These are phyloP conservation scores for Heteractis magnifica DNA, from an alignment of 92 coral and sea anemone species.

Conservation along the genomic window DNA sequence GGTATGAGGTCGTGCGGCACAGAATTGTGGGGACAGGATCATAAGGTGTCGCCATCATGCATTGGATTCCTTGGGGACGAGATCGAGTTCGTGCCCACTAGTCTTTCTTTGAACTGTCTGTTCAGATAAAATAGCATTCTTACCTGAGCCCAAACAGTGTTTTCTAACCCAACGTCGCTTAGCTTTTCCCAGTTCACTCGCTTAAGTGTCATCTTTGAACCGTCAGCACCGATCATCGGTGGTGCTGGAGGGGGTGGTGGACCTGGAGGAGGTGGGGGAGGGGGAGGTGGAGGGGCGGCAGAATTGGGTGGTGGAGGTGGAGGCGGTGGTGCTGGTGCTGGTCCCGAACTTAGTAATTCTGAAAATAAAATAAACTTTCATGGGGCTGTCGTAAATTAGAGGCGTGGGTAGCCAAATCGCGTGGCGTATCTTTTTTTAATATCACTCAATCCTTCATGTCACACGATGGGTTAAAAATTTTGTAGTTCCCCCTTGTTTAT, in stretches of 20 bases:
- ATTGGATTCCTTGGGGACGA: too few relatives aligned
- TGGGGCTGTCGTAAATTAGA: too few relatives aligned
- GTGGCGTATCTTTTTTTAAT: too few relatives aligned
- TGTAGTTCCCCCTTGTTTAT: too few relatives aligned
- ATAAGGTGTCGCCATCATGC: too few relatives aligned
- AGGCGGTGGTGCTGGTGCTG: slow-evolving; percentile 44
- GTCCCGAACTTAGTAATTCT: background rate
- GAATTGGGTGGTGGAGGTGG: slow-evolving; percentile 62
- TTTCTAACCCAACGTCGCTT: slow-evolving; percentile 90
- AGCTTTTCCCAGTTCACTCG: slow-evolving; percentile 99
- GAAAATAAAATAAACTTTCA: background rate
- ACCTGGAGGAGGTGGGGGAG: slow-evolving; percentile 52
- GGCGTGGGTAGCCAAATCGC: too few relatives aligned
- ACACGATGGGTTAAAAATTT: too few relatives aligned
- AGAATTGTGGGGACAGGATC: too few relatives aligned
- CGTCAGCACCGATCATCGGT: slow-evolving; percentile 50
- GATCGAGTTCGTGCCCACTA: too few relatives aligned
- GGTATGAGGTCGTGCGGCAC: too few relatives aligned
- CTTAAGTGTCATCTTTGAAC: slow-evolving; percentile 78
- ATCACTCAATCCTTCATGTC: too few relatives aligned
- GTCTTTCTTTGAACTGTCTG: too few relatives aligned
- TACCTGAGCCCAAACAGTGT: slow-evolving; percentile 99
- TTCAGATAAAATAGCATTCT: background rate
- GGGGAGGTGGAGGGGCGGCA: slow-evolving; percentile 22
- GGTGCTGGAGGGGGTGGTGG: slow-evolving; percentile 63